phyloP scores from a whole-genome alignment of 2,113 vertebrate genomes.

The Taxidea taxus region DNA sequence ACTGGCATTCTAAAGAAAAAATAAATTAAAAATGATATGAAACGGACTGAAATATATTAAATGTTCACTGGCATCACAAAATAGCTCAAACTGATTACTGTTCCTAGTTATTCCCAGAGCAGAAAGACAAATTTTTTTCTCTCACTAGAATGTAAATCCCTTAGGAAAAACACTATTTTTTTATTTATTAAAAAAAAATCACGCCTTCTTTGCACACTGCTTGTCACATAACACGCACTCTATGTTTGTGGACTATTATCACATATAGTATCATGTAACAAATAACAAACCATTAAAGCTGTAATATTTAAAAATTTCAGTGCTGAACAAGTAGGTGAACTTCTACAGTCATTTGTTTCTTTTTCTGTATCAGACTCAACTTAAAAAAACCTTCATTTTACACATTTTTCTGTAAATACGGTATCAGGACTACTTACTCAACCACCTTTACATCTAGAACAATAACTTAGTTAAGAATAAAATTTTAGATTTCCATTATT shows the following conservation, averaged over 20 bases:
- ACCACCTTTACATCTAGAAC: neutral
- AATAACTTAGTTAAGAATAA: neutral
- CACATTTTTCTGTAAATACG: neutral
- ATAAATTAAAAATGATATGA: neutral
- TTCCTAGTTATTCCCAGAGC: neutral
- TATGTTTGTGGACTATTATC: neutral
- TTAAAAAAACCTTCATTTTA: neutral
- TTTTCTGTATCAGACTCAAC: neutral
- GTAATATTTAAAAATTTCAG: neutral
- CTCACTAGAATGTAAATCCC: neutral
- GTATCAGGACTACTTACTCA: neutral
- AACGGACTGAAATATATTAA: neutral
- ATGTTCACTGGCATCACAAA: neutral
- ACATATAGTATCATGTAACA: neutral
- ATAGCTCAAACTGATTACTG: neutral
- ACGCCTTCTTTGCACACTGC: neutral
- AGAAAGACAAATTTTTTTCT: neutral
- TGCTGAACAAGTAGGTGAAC: neutral
- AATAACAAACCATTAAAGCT: neutral
- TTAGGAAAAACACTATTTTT: neutral
- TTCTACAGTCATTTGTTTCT: neutral
- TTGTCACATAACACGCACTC: neutral
- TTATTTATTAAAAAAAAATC: neutral
- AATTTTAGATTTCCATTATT: neutral
- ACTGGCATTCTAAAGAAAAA: neutral